Percentiles rank a stretch among this genome's conserved stretches.
Conservation (phyloP, 2,797 vertebrate genomes). For the Halcyon smyrnensis region DNA sequence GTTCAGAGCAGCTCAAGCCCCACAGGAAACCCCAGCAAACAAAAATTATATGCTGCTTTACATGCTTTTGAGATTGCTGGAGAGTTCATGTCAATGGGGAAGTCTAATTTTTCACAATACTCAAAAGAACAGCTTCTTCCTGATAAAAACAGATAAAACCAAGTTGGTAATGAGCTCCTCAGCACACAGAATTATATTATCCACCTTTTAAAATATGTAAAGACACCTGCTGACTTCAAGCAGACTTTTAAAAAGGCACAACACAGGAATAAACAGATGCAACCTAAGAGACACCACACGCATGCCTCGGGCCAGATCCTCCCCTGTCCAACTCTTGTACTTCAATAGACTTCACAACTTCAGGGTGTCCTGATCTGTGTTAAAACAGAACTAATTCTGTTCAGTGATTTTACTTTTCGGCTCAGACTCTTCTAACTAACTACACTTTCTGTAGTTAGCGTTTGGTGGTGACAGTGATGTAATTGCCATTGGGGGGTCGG, state of each 20-base stretch:
- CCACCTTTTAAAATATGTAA: conserved; percentile 26
- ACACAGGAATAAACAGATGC: neutral
- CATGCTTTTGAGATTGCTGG: neutral
- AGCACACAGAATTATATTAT: neutral
- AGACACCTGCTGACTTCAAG: conserved; percentile 55
- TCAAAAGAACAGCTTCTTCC: conserved; percentile 20
- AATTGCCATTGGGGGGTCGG: neutral
- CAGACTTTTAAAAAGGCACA: neutral
- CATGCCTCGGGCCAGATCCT: neutral
- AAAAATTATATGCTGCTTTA: neutral
- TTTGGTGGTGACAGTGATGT: neutral
- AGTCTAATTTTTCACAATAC: neutral
- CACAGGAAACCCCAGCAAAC: neutral
- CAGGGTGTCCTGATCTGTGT: neutral
- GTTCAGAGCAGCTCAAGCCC: neutral
- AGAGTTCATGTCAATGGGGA: neutral
- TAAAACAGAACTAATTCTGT: neutral
- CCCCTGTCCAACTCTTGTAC: neutral
- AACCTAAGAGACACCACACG: neutral
- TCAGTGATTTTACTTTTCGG: neutral
- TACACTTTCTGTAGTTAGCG: no score
- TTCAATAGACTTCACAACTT: neutral
- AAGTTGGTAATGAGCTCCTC: conserved; percentile 3
- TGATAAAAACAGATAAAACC: neutral
- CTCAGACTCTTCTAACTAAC: neutral